Evolutionary conservation across 2,888 invertebrate genomes (phyloP).

Genomic region (Leptopilina drosophilae): DNA sequence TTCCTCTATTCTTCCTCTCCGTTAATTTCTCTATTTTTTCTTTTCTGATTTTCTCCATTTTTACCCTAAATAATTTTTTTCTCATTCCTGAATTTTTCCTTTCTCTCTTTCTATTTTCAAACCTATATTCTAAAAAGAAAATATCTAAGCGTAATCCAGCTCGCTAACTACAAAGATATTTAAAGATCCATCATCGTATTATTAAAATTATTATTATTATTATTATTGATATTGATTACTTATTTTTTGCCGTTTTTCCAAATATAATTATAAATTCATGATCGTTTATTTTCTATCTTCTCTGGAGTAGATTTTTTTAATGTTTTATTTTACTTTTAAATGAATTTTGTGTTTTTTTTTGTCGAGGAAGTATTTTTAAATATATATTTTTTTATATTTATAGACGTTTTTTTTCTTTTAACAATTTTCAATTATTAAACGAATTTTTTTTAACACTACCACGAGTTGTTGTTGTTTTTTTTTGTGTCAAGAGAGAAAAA

Average conservation of each 20-base stretch:
- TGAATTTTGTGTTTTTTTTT: no score
- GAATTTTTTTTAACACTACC: no score
- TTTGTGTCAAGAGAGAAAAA: no score
- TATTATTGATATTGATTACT: no score
- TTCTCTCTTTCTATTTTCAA: constrained; percentile 27
- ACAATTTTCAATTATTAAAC: no score
- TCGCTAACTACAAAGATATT: constrained; percentile 19
- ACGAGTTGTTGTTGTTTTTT: no score
- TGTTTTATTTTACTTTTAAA: neutral
- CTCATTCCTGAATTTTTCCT: neutral
- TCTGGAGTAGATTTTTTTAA: neutral
- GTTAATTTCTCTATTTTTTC: neutral
- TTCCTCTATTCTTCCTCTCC: no score
- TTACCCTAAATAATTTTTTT: neutral
- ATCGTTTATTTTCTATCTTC: neutral
- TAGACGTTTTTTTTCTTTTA: no score
- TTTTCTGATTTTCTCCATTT: constrained; percentile 44
- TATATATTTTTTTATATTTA: no score
- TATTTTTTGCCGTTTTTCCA: neutral
- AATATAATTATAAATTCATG: neutral
- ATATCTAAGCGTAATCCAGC: constrained; percentile 38
- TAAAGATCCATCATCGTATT: constrained; percentile 2
- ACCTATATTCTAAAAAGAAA: neutral
- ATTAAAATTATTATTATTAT: no score
- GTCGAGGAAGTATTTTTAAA: no score